Evolutionary conservation across 2,797 vertebrate genomes (phyloP).

Genomic region (Acrossocheilus wenchowensis): DNA sequence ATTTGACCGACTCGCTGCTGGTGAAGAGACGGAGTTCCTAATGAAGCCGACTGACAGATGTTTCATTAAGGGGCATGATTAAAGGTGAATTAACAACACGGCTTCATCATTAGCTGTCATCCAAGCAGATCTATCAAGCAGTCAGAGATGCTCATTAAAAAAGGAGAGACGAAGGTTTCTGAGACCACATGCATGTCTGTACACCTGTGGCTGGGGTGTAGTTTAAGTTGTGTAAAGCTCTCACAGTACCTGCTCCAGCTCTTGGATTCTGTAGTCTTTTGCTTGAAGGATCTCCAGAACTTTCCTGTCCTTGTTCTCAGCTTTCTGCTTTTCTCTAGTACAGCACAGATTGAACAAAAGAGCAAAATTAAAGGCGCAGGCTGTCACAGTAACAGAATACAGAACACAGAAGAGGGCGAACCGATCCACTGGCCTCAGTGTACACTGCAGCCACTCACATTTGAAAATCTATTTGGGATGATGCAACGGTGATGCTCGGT

Average conservation of each 20-base stretch:
- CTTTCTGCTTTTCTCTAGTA: conserved; percentile 90
- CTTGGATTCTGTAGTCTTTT: conserved; percentile 88
- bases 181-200: conserved; percentile 21
- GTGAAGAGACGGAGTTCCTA: conserved; percentile 35
- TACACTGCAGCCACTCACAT: conserved; percentile 61
- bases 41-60: conserved; percentile 75
- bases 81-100: conserved; percentile 72
- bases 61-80: conserved; percentile 72
- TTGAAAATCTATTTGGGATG: conserved; percentile 63
- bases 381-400: conserved; percentile 44
- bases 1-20: conserved; percentile 12
- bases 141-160: conserved; percentile 53
- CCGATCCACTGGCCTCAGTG: conserved; percentile 72
- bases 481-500: conserved; percentile 41
- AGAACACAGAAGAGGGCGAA: conserved; percentile 37
- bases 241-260: conserved; percentile 84
- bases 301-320: conserved; percentile 91
- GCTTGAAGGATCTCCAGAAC: conserved; percentile 91
- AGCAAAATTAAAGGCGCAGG: conserved; percentile 66
- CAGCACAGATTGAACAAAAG: conserved; percentile 55
- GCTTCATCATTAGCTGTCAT: conserved; percentile 71
- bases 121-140: conserved; percentile 56
- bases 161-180: conserved; percentile 35
- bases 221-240: conserved; percentile 1
- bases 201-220: conserved; percentile 8